A percentile compares a stretch with the other conserved stretches of the same genome.
These are phyloP conservation scores for Athripsodes cinereus DNA, from an alignment of 2,888 invertebrate genomes.

Conservation along the genomic window DNA sequence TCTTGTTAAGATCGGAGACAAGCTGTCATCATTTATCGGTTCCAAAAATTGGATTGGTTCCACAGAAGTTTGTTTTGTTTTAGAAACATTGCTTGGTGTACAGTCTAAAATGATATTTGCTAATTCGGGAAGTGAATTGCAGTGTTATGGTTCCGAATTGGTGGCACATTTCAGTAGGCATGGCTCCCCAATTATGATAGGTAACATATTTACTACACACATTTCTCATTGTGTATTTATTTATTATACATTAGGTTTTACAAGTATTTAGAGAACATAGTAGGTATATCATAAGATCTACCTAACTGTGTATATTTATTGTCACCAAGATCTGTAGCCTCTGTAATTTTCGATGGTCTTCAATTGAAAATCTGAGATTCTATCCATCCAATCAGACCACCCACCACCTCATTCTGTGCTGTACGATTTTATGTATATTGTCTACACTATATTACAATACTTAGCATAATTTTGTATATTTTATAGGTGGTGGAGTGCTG, in stretches of 20 bases:
- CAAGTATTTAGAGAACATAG: no score
- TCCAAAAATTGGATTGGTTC: constrained; percentile 98
- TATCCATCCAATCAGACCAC: no score
- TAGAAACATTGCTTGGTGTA: constrained; percentile 74
- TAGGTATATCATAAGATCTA: no score
- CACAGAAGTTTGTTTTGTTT: constrained; percentile 89
- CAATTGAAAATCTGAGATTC: no score
- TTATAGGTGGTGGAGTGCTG: constrained; percentile 85
- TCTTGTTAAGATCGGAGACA: constrained; percentile 91
- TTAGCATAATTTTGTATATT: no score
- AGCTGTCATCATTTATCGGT: constrained; percentile 77
- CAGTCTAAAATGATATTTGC: constrained; percentile 79
- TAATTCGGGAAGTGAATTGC: constrained; percentile 78
- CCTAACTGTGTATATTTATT: no score
- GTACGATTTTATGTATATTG: no score
- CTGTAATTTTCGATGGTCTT: no score
- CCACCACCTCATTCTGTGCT: no score
- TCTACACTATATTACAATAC: no score
- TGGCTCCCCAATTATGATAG: constrained; percentile 98
- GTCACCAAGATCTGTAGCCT: no score
- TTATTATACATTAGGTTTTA: neutral
- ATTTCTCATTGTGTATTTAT: neutral
- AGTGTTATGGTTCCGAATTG: constrained; percentile 72
- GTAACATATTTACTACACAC: constrained; percentile 42
- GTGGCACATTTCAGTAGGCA: constrained; percentile 85